phyloP scores from a whole-genome alignment of 2,797 vertebrate genomes.

The Triplophysa bombifrons region DNA sequence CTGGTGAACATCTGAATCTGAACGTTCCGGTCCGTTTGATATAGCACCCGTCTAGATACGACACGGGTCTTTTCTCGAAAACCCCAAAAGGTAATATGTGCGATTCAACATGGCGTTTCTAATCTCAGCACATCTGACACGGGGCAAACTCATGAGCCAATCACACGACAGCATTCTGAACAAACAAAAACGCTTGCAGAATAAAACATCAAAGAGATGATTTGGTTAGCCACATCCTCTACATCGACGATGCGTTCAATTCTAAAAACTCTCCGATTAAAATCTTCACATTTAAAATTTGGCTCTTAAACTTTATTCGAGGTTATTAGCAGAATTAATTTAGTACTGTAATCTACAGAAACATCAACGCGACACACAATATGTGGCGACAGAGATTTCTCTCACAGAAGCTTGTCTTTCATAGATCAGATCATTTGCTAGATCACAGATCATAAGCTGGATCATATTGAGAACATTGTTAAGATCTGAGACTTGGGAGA shows the following conservation, averaged over 20 bases:
- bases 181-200: neutral
- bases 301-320: neutral
- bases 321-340: neutral
- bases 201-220: neutral
- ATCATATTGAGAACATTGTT: neutral
- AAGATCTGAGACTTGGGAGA: neutral
- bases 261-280: neutral
- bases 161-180: neutral
- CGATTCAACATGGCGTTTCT: neutral
- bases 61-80: too few species aligned
- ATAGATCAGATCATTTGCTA: too few species aligned
- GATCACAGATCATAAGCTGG: too few species aligned
- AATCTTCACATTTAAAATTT: neutral
- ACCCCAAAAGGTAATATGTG: too few species aligned
- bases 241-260: neutral
- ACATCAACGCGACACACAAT: neutral
- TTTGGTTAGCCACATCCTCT: slow-evolving; percentile 13
- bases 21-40: too few species aligned
- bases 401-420: too few species aligned
- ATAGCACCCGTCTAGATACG: too few species aligned
- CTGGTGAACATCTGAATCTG: neutral
- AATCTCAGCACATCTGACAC: neutral
- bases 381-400: neutral
- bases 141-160: neutral
- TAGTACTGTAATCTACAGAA: slow-evolving; percentile 20